Evolutionary conservation across 2,797 vertebrate species (phyloP).

Genomic region (Pelochelys cantorii): DNA sequence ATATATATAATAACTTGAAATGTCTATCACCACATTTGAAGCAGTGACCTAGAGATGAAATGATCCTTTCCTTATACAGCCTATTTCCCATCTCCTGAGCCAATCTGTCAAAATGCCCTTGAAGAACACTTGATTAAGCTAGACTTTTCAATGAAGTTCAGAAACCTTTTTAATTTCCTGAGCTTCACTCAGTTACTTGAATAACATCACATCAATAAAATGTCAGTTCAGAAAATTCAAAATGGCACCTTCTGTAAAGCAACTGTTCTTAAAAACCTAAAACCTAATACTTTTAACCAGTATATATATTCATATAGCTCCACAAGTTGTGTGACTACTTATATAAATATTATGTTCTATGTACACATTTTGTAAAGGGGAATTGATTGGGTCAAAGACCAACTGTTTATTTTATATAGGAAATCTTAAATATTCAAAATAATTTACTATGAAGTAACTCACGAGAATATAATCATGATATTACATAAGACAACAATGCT

Average conservation of each 20-base stretch:
- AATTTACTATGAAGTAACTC: not conserved
- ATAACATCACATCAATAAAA: not conserved
- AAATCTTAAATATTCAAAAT: not conserved
- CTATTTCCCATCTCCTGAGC: not conserved
- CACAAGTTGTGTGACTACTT: not conserved
- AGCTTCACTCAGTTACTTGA: not conserved
- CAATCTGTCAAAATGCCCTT: not conserved
- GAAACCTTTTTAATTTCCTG: not conserved
- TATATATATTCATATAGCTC: not conserved
- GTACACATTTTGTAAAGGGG: not conserved
- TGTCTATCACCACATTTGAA: not conserved
- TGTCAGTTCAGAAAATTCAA: not conserved
- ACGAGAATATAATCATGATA: not conserved
- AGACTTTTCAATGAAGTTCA: not conserved
- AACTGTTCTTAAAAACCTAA: not conserved
- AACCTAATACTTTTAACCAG: not conserved
- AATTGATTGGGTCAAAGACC: not conserved
- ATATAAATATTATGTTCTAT: not conserved
- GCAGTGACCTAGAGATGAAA: not conserved
- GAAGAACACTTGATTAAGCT: not conserved
- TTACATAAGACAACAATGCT: not conserved
- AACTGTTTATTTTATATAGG: not conserved
- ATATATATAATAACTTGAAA: not conserved
- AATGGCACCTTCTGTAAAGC: not conserved
- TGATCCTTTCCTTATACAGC: not conserved